Evolutionary conservation across 2,113 vertebrate species (phyloP).

Genomic region (Oenanthe melanoleuca): DNA sequence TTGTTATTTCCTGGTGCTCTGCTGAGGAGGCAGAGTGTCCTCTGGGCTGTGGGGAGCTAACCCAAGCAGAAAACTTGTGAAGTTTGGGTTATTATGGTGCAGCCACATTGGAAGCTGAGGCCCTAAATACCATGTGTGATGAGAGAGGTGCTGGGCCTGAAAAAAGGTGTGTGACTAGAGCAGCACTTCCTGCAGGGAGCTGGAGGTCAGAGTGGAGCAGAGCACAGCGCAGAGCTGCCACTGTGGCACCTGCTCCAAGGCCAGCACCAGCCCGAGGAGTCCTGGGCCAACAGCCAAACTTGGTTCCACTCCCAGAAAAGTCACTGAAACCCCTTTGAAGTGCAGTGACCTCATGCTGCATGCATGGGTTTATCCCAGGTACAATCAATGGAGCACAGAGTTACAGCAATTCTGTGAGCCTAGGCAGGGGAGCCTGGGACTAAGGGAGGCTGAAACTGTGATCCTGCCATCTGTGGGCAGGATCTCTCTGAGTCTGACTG

Average conservation of each 20-base stretch:
- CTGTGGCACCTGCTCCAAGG: not conserved
- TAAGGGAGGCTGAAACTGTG: not conserved
- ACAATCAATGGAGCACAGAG: not conserved
- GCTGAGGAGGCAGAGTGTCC: not conserved
- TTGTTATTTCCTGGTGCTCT: not conserved
- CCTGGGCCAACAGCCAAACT: not conserved
- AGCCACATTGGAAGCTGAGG: not conserved
- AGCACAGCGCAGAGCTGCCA: not conserved
- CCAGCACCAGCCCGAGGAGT: accelerated
- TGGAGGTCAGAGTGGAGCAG: not conserved
- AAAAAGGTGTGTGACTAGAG: not conserved
- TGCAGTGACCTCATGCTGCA: not conserved
- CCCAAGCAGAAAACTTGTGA: not conserved
- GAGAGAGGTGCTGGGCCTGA: not conserved
- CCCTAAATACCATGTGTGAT: accelerated
- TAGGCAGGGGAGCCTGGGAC: not conserved
- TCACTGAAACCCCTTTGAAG: slow-evolving; percentile 45
- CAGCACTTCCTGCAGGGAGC: not conserved
- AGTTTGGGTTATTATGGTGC: not conserved
- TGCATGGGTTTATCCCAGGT: not conserved
- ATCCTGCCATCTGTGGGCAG: not conserved
- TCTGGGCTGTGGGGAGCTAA: not conserved
- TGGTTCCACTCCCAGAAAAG: slow-evolving; percentile 49
- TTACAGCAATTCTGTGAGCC: not conserved
- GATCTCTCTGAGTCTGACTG: not conserved